Evolutionary conservation across 2,888 invertebrate species (phyloP), one percentile per base, ranked within the genome.

Genomic region (Melieria crassipennis): DNA sequence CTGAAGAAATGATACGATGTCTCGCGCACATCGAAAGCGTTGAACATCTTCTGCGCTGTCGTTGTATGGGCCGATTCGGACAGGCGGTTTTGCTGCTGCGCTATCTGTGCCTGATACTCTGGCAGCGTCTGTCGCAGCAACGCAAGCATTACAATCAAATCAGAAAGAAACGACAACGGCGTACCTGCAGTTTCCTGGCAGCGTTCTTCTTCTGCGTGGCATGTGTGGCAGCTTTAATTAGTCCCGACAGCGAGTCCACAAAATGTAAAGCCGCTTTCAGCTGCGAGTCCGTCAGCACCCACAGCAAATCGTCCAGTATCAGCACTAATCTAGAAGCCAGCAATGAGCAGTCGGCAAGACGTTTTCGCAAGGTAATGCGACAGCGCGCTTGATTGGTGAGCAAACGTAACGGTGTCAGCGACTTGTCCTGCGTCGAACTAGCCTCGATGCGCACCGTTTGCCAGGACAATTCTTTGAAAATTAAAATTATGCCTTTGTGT

Each of bases 401-500:
- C 75, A 99, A 89, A 75, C 98, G 89, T 61, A 99, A 88, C 0
- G 99, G 99, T 0, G 97, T 96, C 68, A 96, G 87, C 74, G 91
- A 91, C 79, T 89, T 89, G 83, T 93, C 92, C 82, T 90, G 90
- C 64, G 92, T 92, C 72, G 96, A 95, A 81, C 92, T 94, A 10
- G 98, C 98, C 87, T 99, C 98, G 82, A 99, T 94, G 75, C 98
- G 90, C 30, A 99, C 92, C 65, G 96, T 96, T 87, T 99, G 98
- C 99, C 99, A 99, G 84, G 95, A 94, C 69, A 99, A 88, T 88
- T 97, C 95, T 89, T 99, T 99, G 88, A 99, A 99, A 83, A 99
- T 94, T 76, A 99, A 90, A 76, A 99, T 89, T 82, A 98, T 95
- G 57, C 96, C 96, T 75, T 93, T 92, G 75, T 93, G 92, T 4